Conservation (phyloP, 2,888 invertebrate species). For the Drosophila formosana region DNA sequence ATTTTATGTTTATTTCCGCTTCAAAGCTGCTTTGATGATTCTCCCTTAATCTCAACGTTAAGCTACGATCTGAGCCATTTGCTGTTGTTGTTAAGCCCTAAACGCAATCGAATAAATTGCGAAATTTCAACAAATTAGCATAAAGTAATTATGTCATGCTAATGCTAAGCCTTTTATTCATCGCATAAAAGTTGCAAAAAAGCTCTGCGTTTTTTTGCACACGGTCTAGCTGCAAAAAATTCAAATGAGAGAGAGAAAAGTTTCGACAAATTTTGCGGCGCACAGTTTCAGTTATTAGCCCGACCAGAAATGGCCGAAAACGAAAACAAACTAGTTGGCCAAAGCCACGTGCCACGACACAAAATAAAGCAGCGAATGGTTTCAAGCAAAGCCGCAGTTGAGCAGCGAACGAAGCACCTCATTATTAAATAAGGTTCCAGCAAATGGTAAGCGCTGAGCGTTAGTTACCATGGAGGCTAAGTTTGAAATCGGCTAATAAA, state of each 20-base stretch:
- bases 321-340: constrained; percentile 24
- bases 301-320: constrained; percentile 18
- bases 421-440: constrained; percentile 57
- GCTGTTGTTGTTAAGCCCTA: not conserved
- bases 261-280: constrained; percentile 15
- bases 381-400: constrained; percentile 14
- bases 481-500: constrained; percentile 64
- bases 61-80: not conserved
- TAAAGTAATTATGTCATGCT: constrained; percentile 22
- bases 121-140: constrained; percentile 16
- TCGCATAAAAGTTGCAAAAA: constrained; percentile 4
- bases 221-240: not conserved
- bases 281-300: constrained; percentile 9
- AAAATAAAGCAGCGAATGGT: constrained; percentile 16
- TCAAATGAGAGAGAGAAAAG: not conserved
- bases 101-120: constrained; percentile 5
- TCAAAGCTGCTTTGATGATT: not conserved
- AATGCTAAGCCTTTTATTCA: constrained; percentile 12
- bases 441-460: constrained; percentile 28
- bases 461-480: constrained; percentile 46
- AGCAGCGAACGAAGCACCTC: constrained; percentile 17
- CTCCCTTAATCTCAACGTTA: not conserved
- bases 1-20: too few species aligned
- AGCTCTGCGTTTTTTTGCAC: not conserved
- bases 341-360: constrained; percentile 27